These are phyloP conservation scores for Mirza zaza DNA, from an alignment of 2,113 vertebrate genomes.

Conservation along the genomic window DNA sequence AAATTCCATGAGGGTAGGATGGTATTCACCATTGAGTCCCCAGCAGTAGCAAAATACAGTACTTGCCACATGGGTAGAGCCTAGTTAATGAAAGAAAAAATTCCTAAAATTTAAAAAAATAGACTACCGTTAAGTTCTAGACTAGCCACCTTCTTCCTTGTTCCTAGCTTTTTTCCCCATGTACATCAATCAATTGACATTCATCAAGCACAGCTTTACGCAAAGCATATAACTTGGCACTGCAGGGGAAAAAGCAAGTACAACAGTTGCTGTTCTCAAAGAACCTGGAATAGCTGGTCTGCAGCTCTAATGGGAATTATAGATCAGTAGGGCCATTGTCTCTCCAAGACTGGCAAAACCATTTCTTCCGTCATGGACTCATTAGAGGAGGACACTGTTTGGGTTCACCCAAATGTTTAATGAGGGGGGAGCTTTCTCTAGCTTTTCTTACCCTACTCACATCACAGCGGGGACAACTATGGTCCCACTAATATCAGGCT, in stretches of 20 bases:
- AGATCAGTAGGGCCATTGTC: not conserved
- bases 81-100: not conserved
- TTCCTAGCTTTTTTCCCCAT: not conserved
- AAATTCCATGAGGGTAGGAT: not conserved
- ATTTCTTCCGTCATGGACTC: not conserved
- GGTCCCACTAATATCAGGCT: not conserved
- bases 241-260: not conserved
- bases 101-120: not conserved
- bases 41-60: not conserved
- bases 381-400: not conserved
- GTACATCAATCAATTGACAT: not conserved
- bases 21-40: not conserved
- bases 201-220: constrained; percentile 16
- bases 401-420: not conserved
- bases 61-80: not conserved
- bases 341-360: not conserved
- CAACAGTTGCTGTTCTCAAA: not conserved
- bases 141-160: not conserved
- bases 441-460: not conserved
- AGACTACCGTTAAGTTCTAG: not conserved
- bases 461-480: not conserved
- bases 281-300: not conserved
- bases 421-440: not conserved
- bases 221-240: not conserved
- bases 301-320: not conserved